A percentile compares a stretch with the other conserved stretches of the same genome.
Evolutionary conservation across 2,797 vertebrate species (phyloP).

Genomic region (Enteromius paludinosus): DNA sequence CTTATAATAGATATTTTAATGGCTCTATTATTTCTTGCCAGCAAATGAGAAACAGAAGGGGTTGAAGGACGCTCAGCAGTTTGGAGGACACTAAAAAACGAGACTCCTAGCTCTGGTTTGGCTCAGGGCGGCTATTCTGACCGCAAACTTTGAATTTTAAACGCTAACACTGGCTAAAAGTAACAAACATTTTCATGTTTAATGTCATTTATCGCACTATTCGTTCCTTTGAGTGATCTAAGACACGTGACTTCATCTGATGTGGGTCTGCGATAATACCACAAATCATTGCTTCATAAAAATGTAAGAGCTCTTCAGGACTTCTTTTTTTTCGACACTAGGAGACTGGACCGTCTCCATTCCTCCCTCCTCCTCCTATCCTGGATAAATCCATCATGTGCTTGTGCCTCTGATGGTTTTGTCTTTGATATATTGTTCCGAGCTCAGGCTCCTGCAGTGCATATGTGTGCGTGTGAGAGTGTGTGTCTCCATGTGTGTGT

Average conservation of each 20-base stretch:
- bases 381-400: slow-evolving; percentile 51
- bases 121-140: neutral
- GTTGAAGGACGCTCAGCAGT: slow-evolving; percentile 50
- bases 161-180: neutral
- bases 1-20: slow-evolving; percentile 55
- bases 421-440: slow-evolving; percentile 50
- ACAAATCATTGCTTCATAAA: slow-evolving; percentile 33
- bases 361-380: slow-evolving; percentile 28
- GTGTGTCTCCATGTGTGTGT: slow-evolving; percentile 22
- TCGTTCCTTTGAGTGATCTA: neutral
- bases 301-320: slow-evolving; percentile 48
- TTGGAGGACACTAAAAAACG: slow-evolving; percentile 33
- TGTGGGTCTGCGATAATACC: slow-evolving; percentile 7
- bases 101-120: neutral
- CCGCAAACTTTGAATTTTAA: slow-evolving; percentile 1
- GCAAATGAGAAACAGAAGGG: slow-evolving; percentile 52
- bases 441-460: slow-evolving; percentile 40
- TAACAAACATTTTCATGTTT: neutral
- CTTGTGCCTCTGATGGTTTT: slow-evolving; percentile 51
- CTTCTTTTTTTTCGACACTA: slow-evolving; percentile 26
- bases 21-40: slow-evolving; percentile 50
- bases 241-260: slow-evolving; percentile 11
- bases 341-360: slow-evolving; percentile 37
- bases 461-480: slow-evolving; percentile 4
- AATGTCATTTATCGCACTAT: neutral